These are phyloP conservation scores for Myopa testacea DNA, from an alignment of 2,888 invertebrate genomes.

Conservation along the genomic window DNA sequence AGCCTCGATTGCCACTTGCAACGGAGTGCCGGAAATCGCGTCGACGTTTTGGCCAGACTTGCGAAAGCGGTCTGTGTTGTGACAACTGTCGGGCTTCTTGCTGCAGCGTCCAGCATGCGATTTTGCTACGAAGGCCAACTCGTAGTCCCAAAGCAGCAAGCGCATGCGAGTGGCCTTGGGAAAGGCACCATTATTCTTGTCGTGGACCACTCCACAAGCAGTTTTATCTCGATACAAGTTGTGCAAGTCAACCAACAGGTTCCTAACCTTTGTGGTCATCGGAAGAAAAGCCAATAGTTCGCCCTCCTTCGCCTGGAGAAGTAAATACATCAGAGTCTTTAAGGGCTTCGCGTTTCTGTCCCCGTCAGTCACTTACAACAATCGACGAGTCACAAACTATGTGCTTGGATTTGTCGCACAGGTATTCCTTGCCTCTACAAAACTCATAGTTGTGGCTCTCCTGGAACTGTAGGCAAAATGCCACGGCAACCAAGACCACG, in stretches of 20 bases:
- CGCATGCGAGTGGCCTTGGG: constrained; percentile 49
- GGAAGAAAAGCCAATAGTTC: constrained; percentile 44
- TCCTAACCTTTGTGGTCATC: constrained; percentile 45
- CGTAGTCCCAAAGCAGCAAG: constrained; percentile 49
- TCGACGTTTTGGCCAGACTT: constrained; percentile 45
- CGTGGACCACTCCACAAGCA: constrained; percentile 37
- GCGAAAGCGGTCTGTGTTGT: constrained; percentile 41
- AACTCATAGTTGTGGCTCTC: not conserved
- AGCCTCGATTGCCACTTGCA: not conserved
- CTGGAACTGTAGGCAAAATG: not conserved
- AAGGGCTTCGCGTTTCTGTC: too few relatives aligned
- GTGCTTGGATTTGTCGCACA: not conserved
- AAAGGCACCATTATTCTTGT: constrained; percentile 17
- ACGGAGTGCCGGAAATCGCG: not conserved
- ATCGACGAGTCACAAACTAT: constrained; percentile 11
- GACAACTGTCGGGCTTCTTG: constrained; percentile 42
- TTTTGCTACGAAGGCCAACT: constrained; percentile 47
- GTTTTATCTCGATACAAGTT: constrained; percentile 45
- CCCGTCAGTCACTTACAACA: constrained; percentile 3
- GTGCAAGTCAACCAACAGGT: constrained; percentile 42
- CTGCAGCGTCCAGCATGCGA: constrained; percentile 41
- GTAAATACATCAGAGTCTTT: not conserved
- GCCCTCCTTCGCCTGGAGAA: constrained; percentile 12
- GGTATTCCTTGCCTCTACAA: not conserved
- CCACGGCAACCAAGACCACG: too few relatives aligned